Percentiles rank a stretch among this genome's conserved stretches.
phyloP scores from a whole-genome alignment of 2,797 vertebrate species.

The Acomys russatus region DNA sequence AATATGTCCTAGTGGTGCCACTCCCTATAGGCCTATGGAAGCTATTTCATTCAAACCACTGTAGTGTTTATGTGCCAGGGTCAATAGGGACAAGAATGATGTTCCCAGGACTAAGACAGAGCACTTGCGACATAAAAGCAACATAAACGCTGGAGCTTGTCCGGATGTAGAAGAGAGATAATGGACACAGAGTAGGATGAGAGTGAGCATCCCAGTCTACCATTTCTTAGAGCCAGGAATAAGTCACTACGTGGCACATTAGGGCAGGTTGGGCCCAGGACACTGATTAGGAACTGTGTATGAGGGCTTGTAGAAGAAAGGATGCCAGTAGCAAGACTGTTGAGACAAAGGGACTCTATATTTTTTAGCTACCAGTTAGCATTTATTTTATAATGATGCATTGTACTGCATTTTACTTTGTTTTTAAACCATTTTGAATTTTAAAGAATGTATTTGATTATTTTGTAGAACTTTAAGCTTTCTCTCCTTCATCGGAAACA shows the following conservation, averaged over 20 bases:
- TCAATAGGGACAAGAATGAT: neutral
- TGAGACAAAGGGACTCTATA: neutral
- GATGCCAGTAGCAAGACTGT: neutral
- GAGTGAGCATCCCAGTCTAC: neutral
- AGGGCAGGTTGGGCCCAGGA: neutral
- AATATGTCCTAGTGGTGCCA: no score
- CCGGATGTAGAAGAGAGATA: neutral
- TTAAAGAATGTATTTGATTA: slow-evolving; percentile 53
- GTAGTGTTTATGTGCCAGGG: neutral
- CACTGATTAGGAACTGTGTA: neutral
- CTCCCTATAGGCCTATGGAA: no score
- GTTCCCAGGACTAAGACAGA: neutral
- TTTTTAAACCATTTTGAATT: slow-evolving; percentile 50
- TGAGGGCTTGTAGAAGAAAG: slow-evolving; percentile 6
- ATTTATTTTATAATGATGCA: slow-evolving; percentile 46
- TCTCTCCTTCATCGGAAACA: slow-evolving; percentile 38
- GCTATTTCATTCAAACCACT: no score
- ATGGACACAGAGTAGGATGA: neutral
- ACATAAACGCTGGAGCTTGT: neutral
- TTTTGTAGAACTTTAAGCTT: slow-evolving; percentile 30
- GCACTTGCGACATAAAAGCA: slow-evolving; percentile 33
- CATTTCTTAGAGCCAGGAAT: slow-evolving; percentile 11
- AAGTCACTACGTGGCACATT: neutral
- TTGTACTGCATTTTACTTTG: neutral
- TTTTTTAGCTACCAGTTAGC: neutral